Base-by-base conservation (phyloP, 2,888 invertebrate species). In the Rhagonycha lutea region DNA sequence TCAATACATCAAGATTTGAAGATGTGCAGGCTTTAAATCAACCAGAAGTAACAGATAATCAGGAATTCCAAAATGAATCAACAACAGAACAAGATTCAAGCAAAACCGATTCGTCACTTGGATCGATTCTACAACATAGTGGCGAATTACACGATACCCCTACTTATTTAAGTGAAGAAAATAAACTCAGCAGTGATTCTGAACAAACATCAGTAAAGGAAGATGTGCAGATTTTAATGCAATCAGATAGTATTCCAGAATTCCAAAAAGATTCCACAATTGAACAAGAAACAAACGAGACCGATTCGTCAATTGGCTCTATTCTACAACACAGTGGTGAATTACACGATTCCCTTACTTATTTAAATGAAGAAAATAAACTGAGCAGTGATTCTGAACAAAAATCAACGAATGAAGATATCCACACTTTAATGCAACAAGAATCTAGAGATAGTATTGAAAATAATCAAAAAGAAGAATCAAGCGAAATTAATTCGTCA, bases 231-330 rank as follows among this genome's bases (percentile, higher is more conserved):
- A 2, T 18, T 18, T 18, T 18, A 18, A 18, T 18, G 18, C 18
- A 18, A 18, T 18, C 18, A 18, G 18, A 18, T 18, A 18, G 18
- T 18, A 26, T n/a, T 7, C 8, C 3, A 24, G 14, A 12, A 23
- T 23, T 62, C 12, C 9, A 61, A 12, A 61, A 70, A 60, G 61
- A 62, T 12, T 23, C 29, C 29, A 68, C 61, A 11, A 75, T 62
- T 60, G 80, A 79, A 68, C 68, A 71, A 69, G 78, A 80, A 47
- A n/a, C 11, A 10, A n/a, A 12, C 60, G 79, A 81, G 69, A 80
- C 80, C 61, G 18, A 18, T 18, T 18, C 18, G 18, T 18, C 18
- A 18, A 18, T 18, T 18, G 18, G 18, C 18, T 18, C 18, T 18
- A 18, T 18, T 32, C 60, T 70, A 12, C 32, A 67, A 23, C 72